Percentiles rank a stretch among this genome's conserved stretches.
Evolutionary conservation across 2,113 vertebrate species (phyloP).

Genomic region (Apodemus speciosus): DNA sequence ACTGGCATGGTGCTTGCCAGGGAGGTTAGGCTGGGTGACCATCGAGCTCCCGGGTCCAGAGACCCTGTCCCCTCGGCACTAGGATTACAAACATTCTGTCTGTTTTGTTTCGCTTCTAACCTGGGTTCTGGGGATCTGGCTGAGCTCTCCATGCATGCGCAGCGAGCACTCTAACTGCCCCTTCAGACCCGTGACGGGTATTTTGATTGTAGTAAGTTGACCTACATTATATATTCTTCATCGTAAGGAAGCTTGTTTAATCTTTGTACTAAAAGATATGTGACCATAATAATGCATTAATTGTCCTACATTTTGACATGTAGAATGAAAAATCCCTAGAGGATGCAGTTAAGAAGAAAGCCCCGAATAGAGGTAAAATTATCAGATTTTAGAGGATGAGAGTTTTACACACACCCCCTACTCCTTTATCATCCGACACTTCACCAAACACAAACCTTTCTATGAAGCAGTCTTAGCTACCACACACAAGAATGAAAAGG

Average conservation of each 20-base stretch:
- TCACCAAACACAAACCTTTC: not conserved
- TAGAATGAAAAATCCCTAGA: not conserved
- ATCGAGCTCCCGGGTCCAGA: not conserved
- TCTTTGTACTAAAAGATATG: constrained; percentile 21
- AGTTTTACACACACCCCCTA: not conserved
- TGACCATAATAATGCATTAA: not conserved
- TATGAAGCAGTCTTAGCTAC: not conserved
- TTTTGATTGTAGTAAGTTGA: constrained; percentile 11
- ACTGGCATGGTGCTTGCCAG: not conserved
- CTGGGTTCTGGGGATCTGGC: not conserved
- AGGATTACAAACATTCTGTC: not conserved
- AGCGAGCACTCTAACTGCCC: not conserved
- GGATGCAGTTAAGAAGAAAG: not conserved
- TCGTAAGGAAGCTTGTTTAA: not conserved
- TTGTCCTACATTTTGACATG: not conserved
- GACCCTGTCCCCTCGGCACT: not conserved
- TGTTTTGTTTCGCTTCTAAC: not conserved
- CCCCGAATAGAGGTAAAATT: not conserved
- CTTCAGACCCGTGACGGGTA: not conserved
- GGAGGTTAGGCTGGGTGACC: not conserved
- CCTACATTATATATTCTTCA: not conserved
- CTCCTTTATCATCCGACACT: not conserved
- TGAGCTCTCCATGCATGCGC: too few relatives aligned
- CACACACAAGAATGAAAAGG: not conserved
- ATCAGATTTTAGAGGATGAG: constrained; percentile 12